These are phyloP conservation scores for Bemisia tabaci DNA, from an alignment of 1,140 invertebrate genomes.

Conservation along the genomic window DNA sequence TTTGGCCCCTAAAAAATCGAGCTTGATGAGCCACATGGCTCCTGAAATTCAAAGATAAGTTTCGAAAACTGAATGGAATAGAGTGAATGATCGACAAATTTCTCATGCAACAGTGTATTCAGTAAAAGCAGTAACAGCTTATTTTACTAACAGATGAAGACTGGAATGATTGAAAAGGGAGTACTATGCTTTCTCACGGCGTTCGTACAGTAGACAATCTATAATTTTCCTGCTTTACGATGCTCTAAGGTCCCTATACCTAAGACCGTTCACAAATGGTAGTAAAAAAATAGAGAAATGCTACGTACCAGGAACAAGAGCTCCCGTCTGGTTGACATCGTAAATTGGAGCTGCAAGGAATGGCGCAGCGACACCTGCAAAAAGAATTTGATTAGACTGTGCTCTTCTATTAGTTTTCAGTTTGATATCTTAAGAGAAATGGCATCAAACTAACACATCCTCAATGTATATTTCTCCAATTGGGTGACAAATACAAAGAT, in stretches of 20 bases:
- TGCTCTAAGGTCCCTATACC: too few species aligned
- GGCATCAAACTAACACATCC: background rate
- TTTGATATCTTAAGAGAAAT: background rate
- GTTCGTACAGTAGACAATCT: constrained; percentile 7
- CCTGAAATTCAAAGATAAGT: too few species aligned
- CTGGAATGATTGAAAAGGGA: too few species aligned
- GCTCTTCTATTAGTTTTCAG: background rate
- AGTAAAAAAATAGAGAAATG: too few species aligned
- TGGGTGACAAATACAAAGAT: background rate
- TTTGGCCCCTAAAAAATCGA: too few species aligned
- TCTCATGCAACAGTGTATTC: too few species aligned
- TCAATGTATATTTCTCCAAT: background rate
- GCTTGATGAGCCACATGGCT: too few species aligned
- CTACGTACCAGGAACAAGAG: constrained; percentile 69
- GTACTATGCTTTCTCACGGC: background rate
- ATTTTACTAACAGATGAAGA: too few species aligned
- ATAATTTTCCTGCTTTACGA: constrained; percentile 3
- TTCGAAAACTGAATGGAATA: too few species aligned
- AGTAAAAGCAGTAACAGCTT: too few species aligned
- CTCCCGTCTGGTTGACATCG: constrained; percentile 71
- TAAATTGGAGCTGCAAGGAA: constrained; percentile 42
- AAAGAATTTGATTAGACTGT: constrained; percentile 11
- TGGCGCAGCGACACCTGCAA: constrained; percentile 12
- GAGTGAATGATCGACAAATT: too few species aligned
- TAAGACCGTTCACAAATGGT: too few species aligned